phyloP scores from a whole-genome alignment of 2,113 vertebrate genomes.

The Sinocyclocheilus anophthalmus region DNA sequence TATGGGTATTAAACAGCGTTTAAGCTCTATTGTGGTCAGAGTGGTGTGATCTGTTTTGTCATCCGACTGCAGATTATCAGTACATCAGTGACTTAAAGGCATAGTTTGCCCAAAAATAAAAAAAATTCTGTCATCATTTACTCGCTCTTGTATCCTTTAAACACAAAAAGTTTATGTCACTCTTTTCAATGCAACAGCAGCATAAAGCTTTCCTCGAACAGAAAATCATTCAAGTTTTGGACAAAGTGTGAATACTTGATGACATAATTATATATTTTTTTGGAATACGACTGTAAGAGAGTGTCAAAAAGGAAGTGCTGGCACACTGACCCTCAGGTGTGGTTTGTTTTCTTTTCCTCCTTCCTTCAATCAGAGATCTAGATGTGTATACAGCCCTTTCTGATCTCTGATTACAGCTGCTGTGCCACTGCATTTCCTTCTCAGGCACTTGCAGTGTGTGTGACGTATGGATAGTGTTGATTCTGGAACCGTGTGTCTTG shows the following conservation, averaged over 20 bases:
- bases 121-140: neutral
- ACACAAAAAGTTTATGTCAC: neutral
- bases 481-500: neutral
- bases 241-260: neutral
- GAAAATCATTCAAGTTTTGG: neutral
- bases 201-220: neutral
- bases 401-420: slow-evolving; percentile 37
- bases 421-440: neutral
- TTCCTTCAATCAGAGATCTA: slow-evolving; percentile 23
- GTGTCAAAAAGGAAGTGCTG: neutral
- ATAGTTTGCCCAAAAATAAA: neutral
- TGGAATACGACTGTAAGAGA: neutral
- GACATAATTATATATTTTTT: neutral
- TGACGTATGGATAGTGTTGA: neutral
- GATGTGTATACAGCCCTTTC: neutral
- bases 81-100: neutral
- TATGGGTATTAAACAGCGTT: neutral
- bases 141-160: neutral
- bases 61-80: neutral
- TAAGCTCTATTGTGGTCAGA: neutral
- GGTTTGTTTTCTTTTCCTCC: slow-evolving; percentile 4
- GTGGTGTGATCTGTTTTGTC: neutral
- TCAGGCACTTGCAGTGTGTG: too few relatives aligned
- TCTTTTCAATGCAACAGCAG: neutral
- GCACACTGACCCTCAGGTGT: neutral